A percentile compares a stretch with the other conserved stretches of the same genome.
Conservation (phyloP, 2,113 vertebrate genomes). For the Delphinapterus leucas region DNA sequence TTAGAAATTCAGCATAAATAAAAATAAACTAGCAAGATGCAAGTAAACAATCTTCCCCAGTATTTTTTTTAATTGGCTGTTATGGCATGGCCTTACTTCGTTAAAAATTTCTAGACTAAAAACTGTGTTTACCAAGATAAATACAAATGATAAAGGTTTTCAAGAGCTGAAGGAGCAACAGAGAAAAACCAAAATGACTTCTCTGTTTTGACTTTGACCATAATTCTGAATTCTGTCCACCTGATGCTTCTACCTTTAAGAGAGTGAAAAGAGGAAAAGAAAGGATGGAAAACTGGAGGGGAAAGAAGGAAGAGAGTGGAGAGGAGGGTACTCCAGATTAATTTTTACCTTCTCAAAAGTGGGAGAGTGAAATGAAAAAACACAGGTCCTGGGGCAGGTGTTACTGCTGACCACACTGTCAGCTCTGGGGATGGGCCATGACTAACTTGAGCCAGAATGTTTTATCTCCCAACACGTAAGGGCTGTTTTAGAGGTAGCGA, state of each 20-base stretch:
- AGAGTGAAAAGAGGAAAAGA: background rate
- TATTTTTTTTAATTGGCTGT: background rate
- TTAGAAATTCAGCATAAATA: background rate
- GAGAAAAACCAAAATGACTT: background rate
- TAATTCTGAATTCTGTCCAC: background rate
- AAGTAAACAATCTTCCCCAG: background rate
- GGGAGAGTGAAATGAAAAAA: background rate
- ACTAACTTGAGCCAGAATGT: background rate
- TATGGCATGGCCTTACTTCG: background rate
- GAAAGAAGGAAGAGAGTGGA: background rate
- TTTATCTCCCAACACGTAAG: background rate
- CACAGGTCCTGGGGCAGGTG: too few relatives aligned
- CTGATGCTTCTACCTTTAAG: background rate
- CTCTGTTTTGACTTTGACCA: background rate
- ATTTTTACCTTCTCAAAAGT: background rate
- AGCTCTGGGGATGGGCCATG: background rate
- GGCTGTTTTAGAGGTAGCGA: background rate
- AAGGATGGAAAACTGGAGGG: background rate
- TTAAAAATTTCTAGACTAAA: background rate
- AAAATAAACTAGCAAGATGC: background rate
- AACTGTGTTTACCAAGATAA: background rate
- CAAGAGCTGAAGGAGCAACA: background rate
- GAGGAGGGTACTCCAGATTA: background rate
- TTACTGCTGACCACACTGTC: too few relatives aligned
- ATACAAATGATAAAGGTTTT: background rate